Percentiles rank a stretch among this genome's conserved stretches.
Conservation (phyloP, 2,113 vertebrate genomes). For the Ardeotis arabs region DNA sequence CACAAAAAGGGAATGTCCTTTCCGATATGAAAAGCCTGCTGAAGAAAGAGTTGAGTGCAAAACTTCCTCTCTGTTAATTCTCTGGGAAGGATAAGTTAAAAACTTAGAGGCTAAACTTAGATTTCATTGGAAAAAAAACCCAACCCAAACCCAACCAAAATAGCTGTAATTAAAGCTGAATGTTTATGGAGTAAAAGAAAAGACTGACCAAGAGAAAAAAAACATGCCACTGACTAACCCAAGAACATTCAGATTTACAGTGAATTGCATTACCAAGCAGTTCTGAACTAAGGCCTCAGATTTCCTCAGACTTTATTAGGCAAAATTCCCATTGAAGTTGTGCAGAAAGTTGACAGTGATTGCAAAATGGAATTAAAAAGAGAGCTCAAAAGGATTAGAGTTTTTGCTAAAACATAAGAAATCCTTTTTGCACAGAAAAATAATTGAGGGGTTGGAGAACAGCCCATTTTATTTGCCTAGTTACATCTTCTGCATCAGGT, state of each 20-base stretch:
- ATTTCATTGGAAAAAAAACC: background rate
- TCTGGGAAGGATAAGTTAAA: too few species aligned
- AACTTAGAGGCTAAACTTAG: too few species aligned
- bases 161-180: background rate
- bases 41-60: background rate
- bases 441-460: background rate
- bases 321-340: background rate
- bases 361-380: background rate
- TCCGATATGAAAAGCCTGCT: background rate
- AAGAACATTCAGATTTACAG: background rate
- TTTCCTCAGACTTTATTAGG: background rate
- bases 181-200: constrained; percentile 5
- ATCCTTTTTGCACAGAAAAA: background rate
- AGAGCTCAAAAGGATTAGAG: background rate
- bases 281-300: background rate
- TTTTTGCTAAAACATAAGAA: background rate
- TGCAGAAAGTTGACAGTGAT: background rate
- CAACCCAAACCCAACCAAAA: background rate
- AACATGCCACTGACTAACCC: background rate
- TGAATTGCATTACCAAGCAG: background rate
- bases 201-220: background rate
- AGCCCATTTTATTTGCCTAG: background rate
- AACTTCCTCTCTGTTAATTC: background rate
- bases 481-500: background rate
- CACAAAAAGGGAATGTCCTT: background rate